Base-by-base conservation (phyloP, 2,113 vertebrate species). In the Speoplatyrhinus poulsoni region DNA sequence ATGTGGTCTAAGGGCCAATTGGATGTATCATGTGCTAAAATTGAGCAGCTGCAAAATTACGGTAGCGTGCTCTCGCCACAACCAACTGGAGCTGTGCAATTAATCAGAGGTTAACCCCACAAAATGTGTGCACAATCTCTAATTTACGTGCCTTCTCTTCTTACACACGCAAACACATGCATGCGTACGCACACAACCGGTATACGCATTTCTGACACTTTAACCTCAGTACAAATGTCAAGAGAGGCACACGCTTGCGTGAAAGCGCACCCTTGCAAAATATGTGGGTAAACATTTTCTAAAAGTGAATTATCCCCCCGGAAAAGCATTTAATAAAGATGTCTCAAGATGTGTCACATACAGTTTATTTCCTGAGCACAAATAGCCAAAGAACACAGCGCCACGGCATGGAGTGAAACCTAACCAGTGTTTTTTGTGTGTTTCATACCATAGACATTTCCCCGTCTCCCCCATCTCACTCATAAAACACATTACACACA, bases 31-130 rank as follows among this genome's bases (percentile, higher is more conserved):
- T 81, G 75, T 77, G 78, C 79, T 86, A 80, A 89, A 90, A 91
- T 87, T 87, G 83, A 90, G 87, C 90, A 90, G 89, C 90, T 92
- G 87, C 88, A 88, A 88, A 92, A 90, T 91, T 87, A 92, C 87
- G 91, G 90, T 90, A 89, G 89, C 75, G 16, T 82, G 84, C 74
- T 73, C 76, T 80, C 80, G 85, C 90, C 89, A 66, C 91, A 91
- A 90, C 80, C 85, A 62, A 88, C 75, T 85, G 73, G 79, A 89
- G 86, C 83, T 88, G 70, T 82, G 87, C 88, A 92, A 91, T 91
- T 91, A 91, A 92, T 93, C 88, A 92, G 87, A 84, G 88, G 90
- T 91, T 92, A 85, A 90, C 89, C 89, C 76, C 77, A 75, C 85
- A 87, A 85, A 90, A 88, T 86, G 79, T 56, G 79, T 70, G 55